Evolutionary conservation across 2,888 invertebrate genomes (phyloP).

Genomic region (Limnephilus auricula): DNA sequence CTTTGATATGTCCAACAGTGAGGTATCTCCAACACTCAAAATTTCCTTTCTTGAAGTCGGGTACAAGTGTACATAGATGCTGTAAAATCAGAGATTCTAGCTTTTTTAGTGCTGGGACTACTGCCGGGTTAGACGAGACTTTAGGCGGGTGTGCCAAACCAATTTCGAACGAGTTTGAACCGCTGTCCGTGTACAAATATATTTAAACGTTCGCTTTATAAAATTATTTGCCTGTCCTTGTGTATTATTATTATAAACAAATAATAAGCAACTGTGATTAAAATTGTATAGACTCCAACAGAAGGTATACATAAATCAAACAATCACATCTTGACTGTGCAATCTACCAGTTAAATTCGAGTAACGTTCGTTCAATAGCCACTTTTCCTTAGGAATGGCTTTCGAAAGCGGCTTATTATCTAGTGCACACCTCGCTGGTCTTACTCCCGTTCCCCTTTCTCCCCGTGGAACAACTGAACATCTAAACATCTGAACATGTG

Average conservation of each 20-base stretch:
- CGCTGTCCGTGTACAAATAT: too few species aligned
- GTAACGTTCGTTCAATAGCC: not conserved
- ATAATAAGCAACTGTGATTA: not conserved
- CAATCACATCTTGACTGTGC: not conserved
- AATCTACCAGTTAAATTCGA: not conserved
- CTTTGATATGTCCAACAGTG: too few species aligned
- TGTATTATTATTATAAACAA: not conserved
- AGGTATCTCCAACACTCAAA: too few species aligned
- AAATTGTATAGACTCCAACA: not conserved
- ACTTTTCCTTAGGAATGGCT: not conserved
- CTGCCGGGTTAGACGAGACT: too few species aligned
- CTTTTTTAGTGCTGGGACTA: too few species aligned
- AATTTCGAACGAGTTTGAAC: too few species aligned
- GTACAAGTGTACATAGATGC: too few species aligned
- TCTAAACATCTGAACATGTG: conserved; percentile 33
- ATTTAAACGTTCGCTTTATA: too few species aligned
- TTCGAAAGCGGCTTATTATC: conserved; percentile 8
- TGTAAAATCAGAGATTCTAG: too few species aligned
- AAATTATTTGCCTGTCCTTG: too few species aligned
- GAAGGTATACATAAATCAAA: not conserved
- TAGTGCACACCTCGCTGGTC: not conserved
- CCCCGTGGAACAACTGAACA: not conserved
- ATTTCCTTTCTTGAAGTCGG: too few species aligned
- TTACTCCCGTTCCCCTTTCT: not conserved
- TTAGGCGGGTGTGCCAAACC: too few species aligned